phyloP scores from a whole-genome alignment of 1,140 invertebrate genomes.

The Alviniconcha marisindica region DNA sequence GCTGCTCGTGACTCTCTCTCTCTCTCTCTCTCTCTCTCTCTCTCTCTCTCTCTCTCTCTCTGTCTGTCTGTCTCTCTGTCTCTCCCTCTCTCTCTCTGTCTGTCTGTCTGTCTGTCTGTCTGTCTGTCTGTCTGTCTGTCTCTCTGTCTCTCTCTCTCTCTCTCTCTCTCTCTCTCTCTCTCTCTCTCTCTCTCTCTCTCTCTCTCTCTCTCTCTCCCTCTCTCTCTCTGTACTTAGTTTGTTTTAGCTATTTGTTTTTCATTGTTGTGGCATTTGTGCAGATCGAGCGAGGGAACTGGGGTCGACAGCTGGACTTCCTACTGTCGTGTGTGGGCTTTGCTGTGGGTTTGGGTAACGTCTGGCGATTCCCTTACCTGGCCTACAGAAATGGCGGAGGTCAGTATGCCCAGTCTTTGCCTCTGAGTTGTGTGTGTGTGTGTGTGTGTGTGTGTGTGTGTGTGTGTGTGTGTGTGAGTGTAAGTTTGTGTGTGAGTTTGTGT shows the following conservation, averaged over 20 bases:
- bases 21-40: too few relatives aligned
- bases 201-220: not conserved
- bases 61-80: too few relatives aligned
- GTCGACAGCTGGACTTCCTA: slow-evolving; percentile 5
- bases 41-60: too few relatives aligned
- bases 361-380: slow-evolving; percentile 26
- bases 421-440: too few relatives aligned
- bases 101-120: not conserved
- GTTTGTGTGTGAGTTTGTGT: too few relatives aligned
- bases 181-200: not conserved
- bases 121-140: not conserved
- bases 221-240: too few relatives aligned
- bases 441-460: too few relatives aligned
- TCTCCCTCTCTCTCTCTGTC: not conserved
- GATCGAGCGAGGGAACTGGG: slow-evolving; percentile 11
- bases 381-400: slow-evolving; percentile 26
- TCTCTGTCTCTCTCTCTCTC: not conserved
- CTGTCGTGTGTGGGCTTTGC: slow-evolving; percentile 11
- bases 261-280: not conserved
- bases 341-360: slow-evolving; percentile 28
- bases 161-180: not conserved
- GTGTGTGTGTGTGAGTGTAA: too few relatives aligned
- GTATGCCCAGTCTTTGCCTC: too few relatives aligned
- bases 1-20: not conserved
- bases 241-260: too few relatives aligned